Evolutionary conservation across 1,140 invertebrate species (phyloP).

Genomic region (Anthonomus grandis): DNA sequence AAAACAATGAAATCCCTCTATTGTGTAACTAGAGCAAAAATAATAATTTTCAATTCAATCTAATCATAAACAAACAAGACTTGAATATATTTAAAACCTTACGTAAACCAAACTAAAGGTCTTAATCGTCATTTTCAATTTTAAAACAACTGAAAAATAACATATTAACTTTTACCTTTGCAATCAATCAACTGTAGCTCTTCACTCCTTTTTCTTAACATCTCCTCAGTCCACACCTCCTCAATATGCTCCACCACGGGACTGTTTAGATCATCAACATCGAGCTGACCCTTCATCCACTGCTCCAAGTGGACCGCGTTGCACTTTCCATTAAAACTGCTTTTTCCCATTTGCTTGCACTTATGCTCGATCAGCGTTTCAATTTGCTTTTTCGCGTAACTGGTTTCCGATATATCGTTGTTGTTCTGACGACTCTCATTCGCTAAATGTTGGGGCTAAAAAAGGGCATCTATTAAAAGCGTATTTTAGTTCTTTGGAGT

Average conservation of each 20-base stretch:
- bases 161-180: slow-evolving; percentile 31
- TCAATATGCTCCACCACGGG: slow-evolving; percentile 52
- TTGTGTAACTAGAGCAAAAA: too few species aligned
- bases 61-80: too few species aligned
- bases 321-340: slow-evolving; percentile 55
- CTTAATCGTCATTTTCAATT: too few species aligned
- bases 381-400: slow-evolving; percentile 48
- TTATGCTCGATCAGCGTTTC: slow-evolving; percentile 59
- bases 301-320: slow-evolving; percentile 65
- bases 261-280: slow-evolving; percentile 40
- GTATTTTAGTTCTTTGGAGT: slow-evolving; percentile 20
- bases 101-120: too few species aligned
- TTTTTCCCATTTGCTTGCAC: slow-evolving; percentile 58
- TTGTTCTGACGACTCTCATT: slow-evolving; percentile 7
- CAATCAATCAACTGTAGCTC: slow-evolving; percentile 60
- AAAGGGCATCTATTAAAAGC: slow-evolving; percentile 25
- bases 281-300: slow-evolving; percentile 66
- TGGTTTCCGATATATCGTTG: background rate
- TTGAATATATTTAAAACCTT: too few species aligned
- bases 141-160: background rate
- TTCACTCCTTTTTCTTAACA: slow-evolving; percentile 61
- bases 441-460: slow-evolving; percentile 36
- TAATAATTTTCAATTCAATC: too few species aligned
- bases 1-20: too few species aligned
- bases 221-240: slow-evolving; percentile 69